A percentile compares a stretch with the other conserved stretches of the same genome.
phyloP scores from a whole-genome alignment of 2,113 vertebrate genomes.

The Isichthys henryi region DNA sequence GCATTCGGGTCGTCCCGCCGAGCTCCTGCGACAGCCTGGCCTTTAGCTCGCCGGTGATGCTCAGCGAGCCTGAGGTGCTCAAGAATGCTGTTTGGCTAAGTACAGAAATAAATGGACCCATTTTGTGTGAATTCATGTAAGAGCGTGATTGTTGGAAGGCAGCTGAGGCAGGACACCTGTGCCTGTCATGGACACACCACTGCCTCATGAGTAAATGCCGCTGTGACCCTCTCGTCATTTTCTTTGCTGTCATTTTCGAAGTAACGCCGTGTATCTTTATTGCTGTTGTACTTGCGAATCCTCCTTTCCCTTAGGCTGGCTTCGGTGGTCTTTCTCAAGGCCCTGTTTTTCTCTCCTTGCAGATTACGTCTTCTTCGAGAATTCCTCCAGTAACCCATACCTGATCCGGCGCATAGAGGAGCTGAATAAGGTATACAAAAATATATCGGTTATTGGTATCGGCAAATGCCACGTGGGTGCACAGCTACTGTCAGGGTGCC shows the following conservation, averaged over 20 bases:
- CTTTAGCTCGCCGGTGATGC: background rate
- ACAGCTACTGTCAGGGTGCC: too few relatives aligned
- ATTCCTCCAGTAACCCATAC: constrained; percentile 98
- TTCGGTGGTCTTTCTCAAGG: background rate
- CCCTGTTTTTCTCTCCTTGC: constrained; percentile 44
- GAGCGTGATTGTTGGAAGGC: background rate
- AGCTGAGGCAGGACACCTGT: background rate
- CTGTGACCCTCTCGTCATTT: background rate
- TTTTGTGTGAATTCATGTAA: background rate
- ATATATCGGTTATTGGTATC: background rate
- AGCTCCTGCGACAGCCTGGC: background rate
- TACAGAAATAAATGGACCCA: background rate
- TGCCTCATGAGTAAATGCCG: background rate
- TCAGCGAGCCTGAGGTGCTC: background rate
- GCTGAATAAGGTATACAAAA: constrained; percentile 85
- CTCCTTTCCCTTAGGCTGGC: background rate
- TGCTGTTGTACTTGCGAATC: background rate
- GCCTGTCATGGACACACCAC: background rate
- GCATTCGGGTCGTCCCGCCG: background rate
- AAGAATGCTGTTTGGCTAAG: background rate
- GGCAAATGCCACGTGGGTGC: background rate
- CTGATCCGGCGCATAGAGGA: constrained; percentile 98
- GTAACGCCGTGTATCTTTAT: background rate
- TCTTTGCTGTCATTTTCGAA: background rate
- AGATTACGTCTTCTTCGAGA: constrained; percentile 99